Percentiles rank a stretch among this genome's conserved stretches.
These are phyloP conservation scores for Latrodectus hesperus DNA, from an alignment of 2,888 invertebrate genomes.

Conservation along the genomic window DNA sequence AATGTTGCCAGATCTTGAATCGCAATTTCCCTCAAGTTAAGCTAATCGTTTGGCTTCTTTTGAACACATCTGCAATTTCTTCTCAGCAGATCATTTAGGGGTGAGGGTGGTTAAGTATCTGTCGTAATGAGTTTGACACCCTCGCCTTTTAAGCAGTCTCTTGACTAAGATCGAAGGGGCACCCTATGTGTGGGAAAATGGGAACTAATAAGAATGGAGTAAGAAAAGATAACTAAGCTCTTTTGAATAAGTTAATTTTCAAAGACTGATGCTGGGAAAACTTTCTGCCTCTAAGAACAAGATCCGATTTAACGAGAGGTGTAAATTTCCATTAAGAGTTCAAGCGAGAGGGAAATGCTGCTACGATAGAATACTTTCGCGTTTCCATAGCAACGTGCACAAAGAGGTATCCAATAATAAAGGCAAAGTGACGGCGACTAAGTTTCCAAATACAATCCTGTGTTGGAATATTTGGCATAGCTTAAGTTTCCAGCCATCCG, in stretches of 20 bases:
- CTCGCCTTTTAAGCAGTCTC: conserved; percentile 39
- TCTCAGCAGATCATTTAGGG: neutral
- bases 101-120: neutral
- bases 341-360: conserved; percentile 20
- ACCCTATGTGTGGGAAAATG: neutral
- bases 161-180: neutral
- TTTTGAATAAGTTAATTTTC: conserved; percentile 47
- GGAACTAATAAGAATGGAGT: neutral
- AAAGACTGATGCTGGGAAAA: neutral
- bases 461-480: too few relatives aligned
- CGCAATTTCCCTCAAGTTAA: neutral
- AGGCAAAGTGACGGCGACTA: conserved; percentile 3
- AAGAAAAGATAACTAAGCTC: conserved; percentile 11
- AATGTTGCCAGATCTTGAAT: neutral
- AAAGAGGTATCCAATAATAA: conserved; percentile 15
- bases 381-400: conserved; percentile 32
- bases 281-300: conserved; percentile 40
- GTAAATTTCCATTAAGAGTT: conserved; percentile 51
- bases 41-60: neutral
- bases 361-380: conserved; percentile 30
- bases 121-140: conserved; percentile 43
- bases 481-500: too few relatives aligned
- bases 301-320: conserved; percentile 48
- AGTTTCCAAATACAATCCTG: neutral
- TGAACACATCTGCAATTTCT: neutral